Base-by-base conservation (phyloP, 2,888 invertebrate genomes). In the Priocnemis perturbator region DNA sequence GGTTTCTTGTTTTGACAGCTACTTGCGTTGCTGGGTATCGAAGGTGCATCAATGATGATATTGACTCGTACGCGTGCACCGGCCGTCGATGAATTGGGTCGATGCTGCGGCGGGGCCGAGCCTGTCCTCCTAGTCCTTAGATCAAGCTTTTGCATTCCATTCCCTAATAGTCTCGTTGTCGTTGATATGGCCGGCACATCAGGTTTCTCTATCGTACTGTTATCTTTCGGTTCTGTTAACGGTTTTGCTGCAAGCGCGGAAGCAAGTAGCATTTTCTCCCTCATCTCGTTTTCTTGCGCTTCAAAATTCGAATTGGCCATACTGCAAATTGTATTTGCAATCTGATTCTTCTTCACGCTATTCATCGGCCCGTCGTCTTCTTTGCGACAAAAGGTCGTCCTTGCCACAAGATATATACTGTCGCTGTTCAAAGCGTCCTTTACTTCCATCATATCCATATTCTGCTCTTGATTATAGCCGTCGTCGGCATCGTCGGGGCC, bases 91-190 rank as follows among this genome's bases (percentile, higher is more conserved):
- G 59, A 37, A 37, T 37, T 76, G 4, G 69, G 56, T 3, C 81
- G 76, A 3, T 84, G 79, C 19, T 84, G 85, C 0, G 85, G 82
- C 0, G 87, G 87, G 0, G 88, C 88, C 2, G 88, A 88, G 55
- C 67, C 84, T 0, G 84, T 84, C n/a, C 83, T 80, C 14, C 80
- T 79, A 3, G 77, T 55, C 52, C 74, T 81, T 7, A 60, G 61
- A 2, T 71, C 69, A 5, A 20, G 0, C 20, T 21, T 58, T n/a
- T 58, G 45, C n/a, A 20, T 14, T 15, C 60, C 26, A 56, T 11
- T 44, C 20, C 20, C 7, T 5, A 23, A 0, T 9, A 20, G 44
- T 0, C 3, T 58, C 20, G 26, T 11, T 14, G 48, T 15, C 3
- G 50, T 30, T n/a, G 53, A 66, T 7, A 73, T 56, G n/a, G n/a